These are phyloP conservation scores for Narcine bancroftii DNA, from an alignment of 2,113 vertebrate genomes.

Conservation along the genomic window DNA sequence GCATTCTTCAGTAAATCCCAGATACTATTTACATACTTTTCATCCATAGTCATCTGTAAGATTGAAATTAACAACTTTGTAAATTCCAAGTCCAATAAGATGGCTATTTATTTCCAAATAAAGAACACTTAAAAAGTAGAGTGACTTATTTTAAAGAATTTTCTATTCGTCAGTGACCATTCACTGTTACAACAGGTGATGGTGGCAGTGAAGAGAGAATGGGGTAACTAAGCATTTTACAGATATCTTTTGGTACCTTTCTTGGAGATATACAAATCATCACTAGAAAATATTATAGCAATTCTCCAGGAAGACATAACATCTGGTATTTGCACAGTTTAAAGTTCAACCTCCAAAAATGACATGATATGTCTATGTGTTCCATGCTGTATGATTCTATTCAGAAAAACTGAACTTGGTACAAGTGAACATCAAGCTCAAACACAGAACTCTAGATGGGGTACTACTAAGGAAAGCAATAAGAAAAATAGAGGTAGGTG, in stretches of 20 bases:
- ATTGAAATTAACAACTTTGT: neutral
- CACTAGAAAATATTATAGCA: neutral
- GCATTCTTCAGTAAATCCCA: slow-evolving; percentile 99
- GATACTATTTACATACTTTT: slow-evolving; percentile 99
- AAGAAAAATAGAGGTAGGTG: neutral
- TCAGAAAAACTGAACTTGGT: neutral
- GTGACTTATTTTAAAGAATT: neutral
- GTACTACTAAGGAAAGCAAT: neutral
- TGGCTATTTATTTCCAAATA: neutral
- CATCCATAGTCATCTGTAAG: slow-evolving; percentile 98
- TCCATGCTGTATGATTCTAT: too few relatives aligned
- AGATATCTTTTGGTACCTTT: neutral
- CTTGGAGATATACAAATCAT: neutral
- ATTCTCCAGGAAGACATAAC: neutral
- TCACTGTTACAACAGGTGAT: neutral
- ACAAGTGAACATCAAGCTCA: neutral
- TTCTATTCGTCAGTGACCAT: neutral
- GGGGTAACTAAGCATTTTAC: neutral
- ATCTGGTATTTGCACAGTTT: too few relatives aligned
- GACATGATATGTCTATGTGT: too few relatives aligned
- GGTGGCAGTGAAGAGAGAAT: too few relatives aligned
- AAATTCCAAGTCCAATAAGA: too few relatives aligned
- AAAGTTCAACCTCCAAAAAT: neutral
- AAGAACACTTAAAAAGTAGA: neutral
- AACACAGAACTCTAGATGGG: neutral